phyloP scores from a whole-genome alignment of 1,140 invertebrate species.

The Aphis craccivora region DNA sequence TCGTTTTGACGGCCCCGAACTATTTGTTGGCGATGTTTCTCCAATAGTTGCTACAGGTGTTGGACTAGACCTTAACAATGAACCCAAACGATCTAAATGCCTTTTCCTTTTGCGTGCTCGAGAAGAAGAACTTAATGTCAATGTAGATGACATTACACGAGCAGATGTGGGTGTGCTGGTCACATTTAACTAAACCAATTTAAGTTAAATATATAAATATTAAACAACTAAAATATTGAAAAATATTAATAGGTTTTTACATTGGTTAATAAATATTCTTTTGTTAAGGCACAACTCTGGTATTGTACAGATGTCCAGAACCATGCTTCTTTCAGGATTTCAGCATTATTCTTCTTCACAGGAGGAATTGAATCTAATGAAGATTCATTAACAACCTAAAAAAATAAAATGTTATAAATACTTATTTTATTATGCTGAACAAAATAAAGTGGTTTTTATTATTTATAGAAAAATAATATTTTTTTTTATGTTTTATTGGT shows the following conservation, averaged over 20 bases:
- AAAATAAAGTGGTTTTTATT: neutral
- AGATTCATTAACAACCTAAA: slow-evolving; percentile 79
- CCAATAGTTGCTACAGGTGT: slow-evolving; percentile 32
- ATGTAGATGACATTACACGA: slow-evolving; percentile 42
- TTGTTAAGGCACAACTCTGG: slow-evolving; percentile 88
- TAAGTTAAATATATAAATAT: neutral
- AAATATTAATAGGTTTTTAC: slow-evolving; percentile 67
- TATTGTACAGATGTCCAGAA: slow-evolving; percentile 98
- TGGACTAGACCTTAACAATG: slow-evolving; percentile 42
- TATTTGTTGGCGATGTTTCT: slow-evolving; percentile 45
- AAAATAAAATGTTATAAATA: neutral
- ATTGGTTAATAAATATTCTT: slow-evolving; percentile 85
- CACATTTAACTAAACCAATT: slow-evolving; percentile 41
- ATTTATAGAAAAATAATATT: neutral
- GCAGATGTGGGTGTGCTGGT: slow-evolving; percentile 40
- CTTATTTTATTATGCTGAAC: neutral
- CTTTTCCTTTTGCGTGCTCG: slow-evolving; percentile 51
- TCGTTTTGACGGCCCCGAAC: slow-evolving; percentile 69
- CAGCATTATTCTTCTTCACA: slow-evolving; percentile 67
- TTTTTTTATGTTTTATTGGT: neutral
- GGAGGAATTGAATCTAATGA: slow-evolving; percentile 74
- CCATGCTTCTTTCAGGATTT: slow-evolving; percentile 91
- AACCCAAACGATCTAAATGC: slow-evolving; percentile 46
- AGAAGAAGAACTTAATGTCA: slow-evolving; percentile 51
- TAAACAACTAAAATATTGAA: neutral